Evolutionary conservation across 2,888 invertebrate species (phyloP).

Genomic region (Petrolisthes cinctipes): DNA sequence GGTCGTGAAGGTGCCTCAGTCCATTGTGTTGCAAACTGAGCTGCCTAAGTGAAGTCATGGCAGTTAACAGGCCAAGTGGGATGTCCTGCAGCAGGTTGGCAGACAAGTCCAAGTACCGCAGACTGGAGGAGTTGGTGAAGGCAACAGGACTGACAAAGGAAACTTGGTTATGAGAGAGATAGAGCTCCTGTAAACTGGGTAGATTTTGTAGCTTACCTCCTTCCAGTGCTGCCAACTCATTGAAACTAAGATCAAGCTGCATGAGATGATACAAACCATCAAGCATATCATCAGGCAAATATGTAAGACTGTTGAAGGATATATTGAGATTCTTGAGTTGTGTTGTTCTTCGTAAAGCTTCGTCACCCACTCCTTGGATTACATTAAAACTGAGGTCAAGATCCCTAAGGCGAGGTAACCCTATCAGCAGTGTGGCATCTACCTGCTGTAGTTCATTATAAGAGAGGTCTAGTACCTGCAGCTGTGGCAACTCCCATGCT

Average conservation of each 20-base stretch:
- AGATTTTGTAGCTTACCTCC: slow-evolving; percentile 74
- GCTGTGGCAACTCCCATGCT: slow-evolving; percentile 62
- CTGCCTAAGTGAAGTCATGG: slow-evolving; percentile 78
- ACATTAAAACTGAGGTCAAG: slow-evolving; percentile 80
- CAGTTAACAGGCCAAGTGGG: slow-evolving; percentile 79
- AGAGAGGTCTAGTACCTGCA: slow-evolving; percentile 63
- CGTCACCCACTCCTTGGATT: slow-evolving; percentile 78
- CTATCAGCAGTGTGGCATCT: slow-evolving; percentile 37
- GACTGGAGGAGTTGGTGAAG: slow-evolving; percentile 73
- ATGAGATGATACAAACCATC: slow-evolving; percentile 76
- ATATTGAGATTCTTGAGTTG: slow-evolving; percentile 82
- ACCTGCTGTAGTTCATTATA: slow-evolving; percentile 66
- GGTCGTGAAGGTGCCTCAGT: slow-evolving; percentile 80
- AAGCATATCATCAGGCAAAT: slow-evolving; percentile 75
- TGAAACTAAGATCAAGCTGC: slow-evolving; percentile 82
- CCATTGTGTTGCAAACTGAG: slow-evolving; percentile 85
- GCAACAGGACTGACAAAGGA: slow-evolving; percentile 29
- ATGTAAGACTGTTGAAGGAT: slow-evolving; percentile 81
- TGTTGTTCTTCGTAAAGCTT: slow-evolving; percentile 79
- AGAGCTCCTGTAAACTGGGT: slow-evolving; percentile 75
- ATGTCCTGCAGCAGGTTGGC: slow-evolving; percentile 81
- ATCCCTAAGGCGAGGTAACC: slow-evolving; percentile 64
- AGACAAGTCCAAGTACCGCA: slow-evolving; percentile 82
- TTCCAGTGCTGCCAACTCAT: slow-evolving; percentile 75
- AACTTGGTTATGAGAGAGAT: slow-evolving; percentile 60